Evolutionary conservation across 2,113 vertebrate genomes (phyloP), one percentile per base, ranked within the genome.

Genomic region (Terrapene triunguis): DNA sequence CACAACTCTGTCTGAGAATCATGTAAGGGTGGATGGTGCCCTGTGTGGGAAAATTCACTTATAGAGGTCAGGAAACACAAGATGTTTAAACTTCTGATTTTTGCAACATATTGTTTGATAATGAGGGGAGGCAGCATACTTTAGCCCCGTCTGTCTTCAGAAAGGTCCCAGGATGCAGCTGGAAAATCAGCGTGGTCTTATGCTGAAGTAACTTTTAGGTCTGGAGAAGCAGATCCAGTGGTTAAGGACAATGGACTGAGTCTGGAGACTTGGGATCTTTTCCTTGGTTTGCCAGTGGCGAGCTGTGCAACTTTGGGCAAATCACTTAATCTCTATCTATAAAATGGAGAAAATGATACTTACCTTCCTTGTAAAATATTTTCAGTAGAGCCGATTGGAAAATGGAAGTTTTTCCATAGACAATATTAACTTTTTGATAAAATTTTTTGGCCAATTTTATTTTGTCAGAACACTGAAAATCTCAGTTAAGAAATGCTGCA

Each of bases 81-180:
- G 21, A 6, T 21, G 11, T 82, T 82, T 54, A 82, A 54, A 82
- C 10, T 8, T 54, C 10, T 54, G 50, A n/a, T 81, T n/a, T 13
- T 12, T 81, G 11, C 22, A 53, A 10, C 3, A 6, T 8, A 35
- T 62, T 32, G 13, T 62, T 32, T 62, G 59, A 35, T 62, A 62
- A 62, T 62, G 14, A n/a, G 22, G n/a, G 80, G 32, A 51, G 11
- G 51, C n/a, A 54, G 22, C 80, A 51, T 38, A 13, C 4, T 53
- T 51, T 51, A 19, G 48, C 78, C 32, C 25, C 12, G 16, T 21
- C 11, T 84, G 35, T 53, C 27, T 27, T 85, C 42, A 89, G 11
- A 57, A 72, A 35, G 0, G 0, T 80, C 3, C 80, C 21, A 54
- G 16, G 11, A 25, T n/a, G 51, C 80, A 54, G n/a, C 5, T 54